Percentiles rank a stretch among this genome's conserved stretches.
Evolutionary conservation across 1,140 invertebrate species (phyloP).

Genomic region (Drosophila sturtevanti): DNA sequence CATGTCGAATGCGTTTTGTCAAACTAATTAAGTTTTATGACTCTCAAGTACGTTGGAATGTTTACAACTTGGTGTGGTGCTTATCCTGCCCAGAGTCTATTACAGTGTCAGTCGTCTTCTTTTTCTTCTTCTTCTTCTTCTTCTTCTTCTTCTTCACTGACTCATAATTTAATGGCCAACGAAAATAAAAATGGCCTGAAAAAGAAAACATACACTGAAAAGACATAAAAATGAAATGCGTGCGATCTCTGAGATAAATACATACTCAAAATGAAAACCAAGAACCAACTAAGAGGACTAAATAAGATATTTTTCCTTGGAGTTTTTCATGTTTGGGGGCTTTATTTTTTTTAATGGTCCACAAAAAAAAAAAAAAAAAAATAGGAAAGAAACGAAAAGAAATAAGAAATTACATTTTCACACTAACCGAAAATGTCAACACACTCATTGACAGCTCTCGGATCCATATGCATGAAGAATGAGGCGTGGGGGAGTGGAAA

Average conservation of each 20-base stretch:
- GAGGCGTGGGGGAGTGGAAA: conserved; percentile 18
- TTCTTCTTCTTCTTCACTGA: not conserved
- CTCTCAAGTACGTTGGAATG: conserved; percentile 18
- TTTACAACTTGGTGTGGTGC: conserved; percentile 28
- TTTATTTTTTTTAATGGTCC: not conserved
- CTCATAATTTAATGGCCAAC: conserved; percentile 45
- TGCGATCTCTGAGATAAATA: conserved; percentile 34
- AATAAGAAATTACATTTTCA: conserved; percentile 36
- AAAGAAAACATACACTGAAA: conserved; percentile 22
- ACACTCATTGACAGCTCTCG: conserved; percentile 41
- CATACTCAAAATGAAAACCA: not conserved
- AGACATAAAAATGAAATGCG: conserved; percentile 44
- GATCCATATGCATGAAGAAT: not conserved
- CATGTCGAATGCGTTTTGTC: conserved; percentile 38
- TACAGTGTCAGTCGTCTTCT: too few species aligned
- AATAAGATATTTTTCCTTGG: not conserved
- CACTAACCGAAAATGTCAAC: conserved; percentile 37
- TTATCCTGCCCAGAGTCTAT: conserved; percentile 38
- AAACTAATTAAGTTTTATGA: conserved; percentile 66
- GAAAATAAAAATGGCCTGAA: conserved; percentile 43
- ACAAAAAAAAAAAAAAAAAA: not conserved
- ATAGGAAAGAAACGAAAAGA: conserved; percentile 7
- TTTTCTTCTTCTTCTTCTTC: too few species aligned
- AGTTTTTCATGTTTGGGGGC: not conserved
- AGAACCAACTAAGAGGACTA: not conserved